Evolutionary conservation across 2,113 vertebrate genomes (phyloP).

Genomic region (Sakesphorus luctuosus): DNA sequence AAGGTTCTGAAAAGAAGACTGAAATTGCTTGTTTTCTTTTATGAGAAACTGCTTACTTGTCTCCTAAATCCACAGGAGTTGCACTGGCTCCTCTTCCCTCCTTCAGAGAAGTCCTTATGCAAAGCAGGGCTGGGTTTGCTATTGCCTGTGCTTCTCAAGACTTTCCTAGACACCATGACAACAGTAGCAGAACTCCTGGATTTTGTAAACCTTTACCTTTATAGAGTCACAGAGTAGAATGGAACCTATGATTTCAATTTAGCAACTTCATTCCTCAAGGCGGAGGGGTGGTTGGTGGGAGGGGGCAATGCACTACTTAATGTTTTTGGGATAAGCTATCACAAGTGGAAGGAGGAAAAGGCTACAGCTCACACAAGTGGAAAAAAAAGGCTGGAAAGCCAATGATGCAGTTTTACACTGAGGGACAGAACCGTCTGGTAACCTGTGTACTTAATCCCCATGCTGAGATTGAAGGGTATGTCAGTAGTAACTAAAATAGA

Average conservation of each 20-base stretch:
- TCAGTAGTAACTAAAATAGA: slow-evolving; percentile 13
- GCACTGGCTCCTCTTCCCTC: background rate
- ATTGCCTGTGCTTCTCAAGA: background rate
- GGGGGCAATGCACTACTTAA: background rate
- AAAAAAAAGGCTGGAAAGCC: background rate
- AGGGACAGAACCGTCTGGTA: slow-evolving; percentile 2
- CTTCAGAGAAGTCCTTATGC: background rate
- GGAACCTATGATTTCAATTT: background rate
- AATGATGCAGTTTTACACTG: background rate
- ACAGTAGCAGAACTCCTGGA: background rate
- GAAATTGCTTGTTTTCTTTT: background rate
- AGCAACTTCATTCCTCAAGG: background rate
- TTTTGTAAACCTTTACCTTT: slow-evolving; percentile 16
- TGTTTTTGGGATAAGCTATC: background rate
- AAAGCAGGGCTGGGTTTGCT: background rate
- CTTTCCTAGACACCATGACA: background rate
- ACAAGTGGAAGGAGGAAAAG: background rate
- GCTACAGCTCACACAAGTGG: background rate
- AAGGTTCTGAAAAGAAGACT: background rate
- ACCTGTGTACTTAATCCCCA: slow-evolving; percentile 9
- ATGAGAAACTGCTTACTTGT: background rate
- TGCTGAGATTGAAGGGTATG: background rate
- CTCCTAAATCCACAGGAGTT: background rate
- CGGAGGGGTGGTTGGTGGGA: background rate
- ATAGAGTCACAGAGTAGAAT: background rate